Evolutionary conservation across 2,113 vertebrate genomes (phyloP), one percentile per base, ranked within the genome.

Genomic region (Fulmarus glacialis): DNA sequence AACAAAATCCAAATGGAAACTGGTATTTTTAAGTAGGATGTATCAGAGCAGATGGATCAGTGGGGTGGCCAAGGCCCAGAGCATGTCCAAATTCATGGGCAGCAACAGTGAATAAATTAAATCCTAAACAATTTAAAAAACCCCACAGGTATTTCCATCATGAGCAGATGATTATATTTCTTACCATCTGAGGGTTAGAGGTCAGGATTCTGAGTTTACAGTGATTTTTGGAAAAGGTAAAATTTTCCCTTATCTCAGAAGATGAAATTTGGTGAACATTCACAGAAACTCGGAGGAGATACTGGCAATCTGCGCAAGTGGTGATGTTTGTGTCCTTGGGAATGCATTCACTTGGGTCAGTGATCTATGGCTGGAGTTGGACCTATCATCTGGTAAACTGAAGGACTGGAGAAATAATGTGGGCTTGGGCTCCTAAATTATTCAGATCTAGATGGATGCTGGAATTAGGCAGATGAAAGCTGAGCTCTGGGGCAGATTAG

Each of bases 81-180:
- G 98, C 98, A 50, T 98, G 98, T 27, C 98, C 98, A 63, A 99
- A 98, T 96, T 99, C 98, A 74, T 99, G 98, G 84, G 98, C 98
- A n/a, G 98, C 98, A 36, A 99, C 98, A 20, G 97, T 98, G 79
- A 99, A 99, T 79, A 99, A 97, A 90, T 97, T 98, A 94, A 98
- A 99, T 87, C 98, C 98, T 99, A 95, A 62, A 98, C 29, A 74
- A 84, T 20, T 12, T 92, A 74, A 56, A 56, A 52, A 26, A 13
- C 0, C 3, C 15, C 30, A 56, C 14, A 78, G 36, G 34, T 71
- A 80, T 87, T 58, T 63, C 50, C 30, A 47, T 59, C n/a, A 66
- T 80, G 45, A 87, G 47, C 42, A 62, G 3, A 48, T 67, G 24
- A 22, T 60, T 95, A 8, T 64, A 47, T 48, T 56, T 74, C 43